These are phyloP conservation scores for Aphelinus atriplicis DNA, from an alignment of 1,140 invertebrate species.

Conservation along the genomic window DNA sequence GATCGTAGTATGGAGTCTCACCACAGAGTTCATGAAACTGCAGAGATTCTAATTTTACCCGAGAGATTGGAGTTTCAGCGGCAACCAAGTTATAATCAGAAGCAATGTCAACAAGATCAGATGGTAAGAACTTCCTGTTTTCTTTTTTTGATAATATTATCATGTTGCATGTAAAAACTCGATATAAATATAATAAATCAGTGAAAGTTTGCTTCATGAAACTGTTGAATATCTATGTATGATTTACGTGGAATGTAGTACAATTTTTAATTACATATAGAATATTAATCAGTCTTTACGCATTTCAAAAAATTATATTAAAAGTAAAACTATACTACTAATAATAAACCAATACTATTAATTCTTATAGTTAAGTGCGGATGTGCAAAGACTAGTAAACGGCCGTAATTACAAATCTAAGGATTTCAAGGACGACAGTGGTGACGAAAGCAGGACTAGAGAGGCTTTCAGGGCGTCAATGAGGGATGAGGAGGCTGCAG, in stretches of 20 bases:
- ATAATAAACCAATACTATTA: too few species aligned
- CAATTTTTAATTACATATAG: too few species aligned
- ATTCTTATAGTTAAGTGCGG: conserved; percentile 25
- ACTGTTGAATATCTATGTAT: too few species aligned
- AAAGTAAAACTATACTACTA: too few species aligned
- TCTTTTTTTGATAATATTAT: conserved; percentile 9
- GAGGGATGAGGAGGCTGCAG: conserved; percentile 29
- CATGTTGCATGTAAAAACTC: too few species aligned
- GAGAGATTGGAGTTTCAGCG: conserved; percentile 52
- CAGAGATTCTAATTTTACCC: conserved; percentile 66
- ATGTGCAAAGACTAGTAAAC: conserved; percentile 54
- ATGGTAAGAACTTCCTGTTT: conserved; percentile 10
- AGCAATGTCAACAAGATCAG: conserved; percentile 19
- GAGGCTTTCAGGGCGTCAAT: conserved; percentile 3
- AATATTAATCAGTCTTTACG: too few species aligned
- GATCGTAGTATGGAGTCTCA: conserved; percentile 54
- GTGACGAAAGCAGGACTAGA: conserved; percentile 1
- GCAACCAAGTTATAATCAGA: conserved; percentile 20
- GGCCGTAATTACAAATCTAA: conserved; percentile 51
- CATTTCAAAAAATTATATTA: too few species aligned
- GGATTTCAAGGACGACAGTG: not conserved
- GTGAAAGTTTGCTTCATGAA: too few species aligned
- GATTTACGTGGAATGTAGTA: too few species aligned
- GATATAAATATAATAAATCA: too few species aligned
- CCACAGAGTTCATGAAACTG: conserved; percentile 65